These are phyloP conservation scores for Hedya salicella DNA, from an alignment of 2,888 invertebrate genomes.

Conservation along the genomic window DNA sequence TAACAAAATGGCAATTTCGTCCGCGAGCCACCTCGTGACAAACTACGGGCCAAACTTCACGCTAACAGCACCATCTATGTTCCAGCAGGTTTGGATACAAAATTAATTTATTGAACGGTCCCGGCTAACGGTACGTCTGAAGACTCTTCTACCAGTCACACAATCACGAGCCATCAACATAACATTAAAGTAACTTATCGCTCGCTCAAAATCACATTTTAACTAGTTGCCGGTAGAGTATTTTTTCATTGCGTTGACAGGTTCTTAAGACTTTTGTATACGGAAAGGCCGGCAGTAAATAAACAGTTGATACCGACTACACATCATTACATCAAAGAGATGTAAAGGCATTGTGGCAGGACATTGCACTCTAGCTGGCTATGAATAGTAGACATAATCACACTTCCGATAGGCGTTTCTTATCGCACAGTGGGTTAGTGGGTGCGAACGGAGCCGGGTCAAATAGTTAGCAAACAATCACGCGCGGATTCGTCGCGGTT, in stretches of 20 bases:
- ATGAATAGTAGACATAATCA: slow-evolving; percentile 65
- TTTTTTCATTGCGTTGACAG: slow-evolving; percentile 49
- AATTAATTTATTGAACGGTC: slow-evolving; percentile 80
- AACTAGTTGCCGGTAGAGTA: slow-evolving; percentile 49
- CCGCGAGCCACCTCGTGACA: slow-evolving; percentile 19
- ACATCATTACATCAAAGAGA: slow-evolving; percentile 80
- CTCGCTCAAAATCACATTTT: slow-evolving; percentile 51
- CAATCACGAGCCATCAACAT: slow-evolving; percentile 55
- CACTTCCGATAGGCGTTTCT: slow-evolving; percentile 56
- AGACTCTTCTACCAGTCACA: slow-evolving; percentile 77
- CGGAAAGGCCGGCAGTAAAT: slow-evolving; percentile 70
- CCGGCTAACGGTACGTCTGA: slow-evolving; percentile 75
- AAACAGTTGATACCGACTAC: slow-evolving; percentile 82
- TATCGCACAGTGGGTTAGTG: slow-evolving; percentile 79
- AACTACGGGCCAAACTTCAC: slow-evolving; percentile 20
- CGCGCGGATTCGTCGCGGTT: slow-evolving; percentile 72
- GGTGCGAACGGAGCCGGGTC: slow-evolving; percentile 75
- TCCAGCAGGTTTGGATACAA: slow-evolving; percentile 51
- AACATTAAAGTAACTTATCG: slow-evolving; percentile 40
- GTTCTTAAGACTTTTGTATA: slow-evolving; percentile 57
- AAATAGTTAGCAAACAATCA: slow-evolving; percentile 77
- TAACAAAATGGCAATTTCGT: slow-evolving; percentile 33
- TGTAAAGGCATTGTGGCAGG: slow-evolving; percentile 66
- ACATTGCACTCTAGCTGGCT: slow-evolving; percentile 66
- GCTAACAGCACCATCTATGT: slow-evolving; percentile 43